These are phyloP conservation scores for Maconellicoccus hirsutus DNA, from an alignment of 1,140 invertebrate genomes.

Conservation along the genomic window DNA sequence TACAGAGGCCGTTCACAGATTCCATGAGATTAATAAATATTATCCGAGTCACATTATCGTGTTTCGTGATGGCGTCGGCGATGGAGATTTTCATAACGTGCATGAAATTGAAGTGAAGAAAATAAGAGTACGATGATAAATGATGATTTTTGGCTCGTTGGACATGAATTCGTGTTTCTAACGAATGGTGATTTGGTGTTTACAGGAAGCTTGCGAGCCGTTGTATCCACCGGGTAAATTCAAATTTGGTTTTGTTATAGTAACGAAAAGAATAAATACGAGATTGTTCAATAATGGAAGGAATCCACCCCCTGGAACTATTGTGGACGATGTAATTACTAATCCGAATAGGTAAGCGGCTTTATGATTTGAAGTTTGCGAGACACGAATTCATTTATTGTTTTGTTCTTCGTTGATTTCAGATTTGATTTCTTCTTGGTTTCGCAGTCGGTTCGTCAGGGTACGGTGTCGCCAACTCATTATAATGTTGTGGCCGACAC, in stretches of 20 bases:
- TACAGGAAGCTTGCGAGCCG: background rate
- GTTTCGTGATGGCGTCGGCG: conserved; percentile 70
- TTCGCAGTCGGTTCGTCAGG: conserved; percentile 59
- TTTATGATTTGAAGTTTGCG: too few relatives aligned
- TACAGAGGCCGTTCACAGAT: conserved; percentile 42
- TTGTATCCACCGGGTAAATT: background rate
- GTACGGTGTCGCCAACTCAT: conserved; percentile 67
- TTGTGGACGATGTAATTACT: conserved; percentile 76
- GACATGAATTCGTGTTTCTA: too few relatives aligned
- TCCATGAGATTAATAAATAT: conserved; percentile 35
- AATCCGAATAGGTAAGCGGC: conserved; percentile 52
- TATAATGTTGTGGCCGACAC: conserved; percentile 65
- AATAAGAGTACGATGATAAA: conserved; percentile 25
- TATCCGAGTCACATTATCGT: conserved; percentile 49
- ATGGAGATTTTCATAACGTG: conserved; percentile 64
- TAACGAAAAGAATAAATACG: conserved; percentile 60
- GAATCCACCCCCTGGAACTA: conserved; percentile 75
- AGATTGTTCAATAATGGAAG: conserved; percentile 42
- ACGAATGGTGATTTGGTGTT: background rate
- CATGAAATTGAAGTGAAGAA: conserved; percentile 46
- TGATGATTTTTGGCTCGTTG: too few relatives aligned
- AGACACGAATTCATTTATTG: background rate
- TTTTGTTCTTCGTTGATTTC: conserved; percentile 27
- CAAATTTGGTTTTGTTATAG: conserved; percentile 56
- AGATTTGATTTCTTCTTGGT: conserved; percentile 75